phyloP scores from a whole-genome alignment of 2,888 invertebrate species.

The Melieria omissa region DNA sequence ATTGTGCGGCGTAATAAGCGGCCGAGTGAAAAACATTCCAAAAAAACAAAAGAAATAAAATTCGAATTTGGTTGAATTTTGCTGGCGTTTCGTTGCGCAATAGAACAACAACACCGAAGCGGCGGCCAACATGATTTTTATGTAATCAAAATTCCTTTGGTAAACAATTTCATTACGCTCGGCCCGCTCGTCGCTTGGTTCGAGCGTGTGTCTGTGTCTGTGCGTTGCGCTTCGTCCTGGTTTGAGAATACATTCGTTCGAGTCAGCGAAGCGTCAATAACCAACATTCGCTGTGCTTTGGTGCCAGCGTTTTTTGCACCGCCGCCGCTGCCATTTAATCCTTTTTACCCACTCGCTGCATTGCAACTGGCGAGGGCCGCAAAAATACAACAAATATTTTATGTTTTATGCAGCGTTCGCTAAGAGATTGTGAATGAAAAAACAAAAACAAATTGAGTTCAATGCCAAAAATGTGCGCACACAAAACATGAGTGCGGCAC shows the following conservation, averaged over 20 bases:
- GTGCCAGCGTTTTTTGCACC: not conserved
- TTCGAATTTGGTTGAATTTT: too few species aligned
- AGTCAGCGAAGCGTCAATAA: too few species aligned
- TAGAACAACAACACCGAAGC: too few species aligned
- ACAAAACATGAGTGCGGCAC: too few species aligned
- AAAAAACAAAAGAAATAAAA: too few species aligned
- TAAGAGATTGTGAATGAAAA: not conserved
- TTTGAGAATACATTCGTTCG: too few species aligned
- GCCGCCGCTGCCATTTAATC: conserved; percentile 1
- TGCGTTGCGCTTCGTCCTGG: too few species aligned
- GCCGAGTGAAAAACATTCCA: not conserved
- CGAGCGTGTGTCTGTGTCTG: too few species aligned
- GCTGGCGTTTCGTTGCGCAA: too few species aligned
- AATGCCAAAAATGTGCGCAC: conserved; percentile 48
- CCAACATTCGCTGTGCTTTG: too few species aligned
- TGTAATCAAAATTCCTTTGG: conserved; percentile 57
- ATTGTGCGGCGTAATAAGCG: not conserved
- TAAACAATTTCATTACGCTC: conserved; percentile 55
- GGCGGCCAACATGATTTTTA: conserved; percentile 14
- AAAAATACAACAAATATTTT: not conserved
- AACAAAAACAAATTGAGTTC: conserved; percentile 39
- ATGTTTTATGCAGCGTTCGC: conserved; percentile 17
- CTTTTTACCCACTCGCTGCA: not conserved
- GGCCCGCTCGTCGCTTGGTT: not conserved
- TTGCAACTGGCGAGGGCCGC: not conserved